Evolutionary conservation across 2,113 vertebrate species (phyloP).

Genomic region (Nipponia nippon): DNA sequence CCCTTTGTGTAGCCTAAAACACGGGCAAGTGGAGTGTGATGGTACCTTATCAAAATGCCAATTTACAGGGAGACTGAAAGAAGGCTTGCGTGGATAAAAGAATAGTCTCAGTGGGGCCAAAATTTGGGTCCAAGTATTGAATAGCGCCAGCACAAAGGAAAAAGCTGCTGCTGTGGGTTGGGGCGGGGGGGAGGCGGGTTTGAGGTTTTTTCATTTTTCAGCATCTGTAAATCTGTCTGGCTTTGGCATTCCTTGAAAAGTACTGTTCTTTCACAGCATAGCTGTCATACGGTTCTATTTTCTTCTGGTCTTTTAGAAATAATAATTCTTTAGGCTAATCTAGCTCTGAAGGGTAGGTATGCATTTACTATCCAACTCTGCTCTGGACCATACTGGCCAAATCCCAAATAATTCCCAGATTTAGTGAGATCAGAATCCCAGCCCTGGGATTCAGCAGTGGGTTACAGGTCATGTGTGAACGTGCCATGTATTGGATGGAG

Average conservation of each 20-base stretch:
- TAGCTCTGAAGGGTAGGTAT: background rate
- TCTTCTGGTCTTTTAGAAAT: background rate
- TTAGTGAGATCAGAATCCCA: background rate
- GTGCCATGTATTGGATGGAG: background rate
- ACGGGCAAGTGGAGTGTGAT: background rate
- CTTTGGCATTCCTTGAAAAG: background rate
- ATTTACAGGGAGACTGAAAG: background rate
- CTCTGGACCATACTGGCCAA: background rate
- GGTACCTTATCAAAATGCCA: background rate
- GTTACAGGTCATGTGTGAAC: background rate
- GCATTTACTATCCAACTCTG: background rate
- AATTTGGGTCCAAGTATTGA: background rate
- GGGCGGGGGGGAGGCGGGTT: background rate
- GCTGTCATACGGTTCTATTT: background rate
- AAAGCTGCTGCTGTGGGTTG: background rate
- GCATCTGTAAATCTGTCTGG: background rate
- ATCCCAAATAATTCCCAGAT: slow-evolving; percentile 27
- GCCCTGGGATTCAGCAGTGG: background rate
- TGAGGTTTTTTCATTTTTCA: background rate
- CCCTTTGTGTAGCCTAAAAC: background rate
- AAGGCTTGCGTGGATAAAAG: background rate
- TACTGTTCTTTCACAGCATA: background rate
- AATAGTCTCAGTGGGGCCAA: background rate
- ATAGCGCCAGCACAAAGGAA: background rate
- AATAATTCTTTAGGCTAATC: background rate